Evolutionary conservation across 2,113 vertebrate species (phyloP).

Genomic region (Dipodomys merriami): DNA sequence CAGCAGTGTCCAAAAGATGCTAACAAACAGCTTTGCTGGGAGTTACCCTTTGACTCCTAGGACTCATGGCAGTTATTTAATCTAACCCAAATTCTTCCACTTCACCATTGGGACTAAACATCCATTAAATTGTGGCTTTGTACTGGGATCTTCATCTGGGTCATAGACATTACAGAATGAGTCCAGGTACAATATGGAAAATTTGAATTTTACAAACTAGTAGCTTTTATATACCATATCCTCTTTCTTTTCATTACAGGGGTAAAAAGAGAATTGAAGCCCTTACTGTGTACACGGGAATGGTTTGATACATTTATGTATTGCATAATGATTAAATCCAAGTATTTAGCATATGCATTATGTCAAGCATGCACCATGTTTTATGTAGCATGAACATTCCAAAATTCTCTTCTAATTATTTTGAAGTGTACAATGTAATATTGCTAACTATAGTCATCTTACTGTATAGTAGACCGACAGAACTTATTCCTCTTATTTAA

Average conservation of each 20-base stretch:
- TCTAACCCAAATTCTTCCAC: background rate
- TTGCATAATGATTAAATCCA: background rate
- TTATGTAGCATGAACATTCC: background rate
- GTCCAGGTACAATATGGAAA: background rate
- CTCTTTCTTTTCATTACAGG: slow-evolving; percentile 23
- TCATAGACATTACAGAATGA: background rate
- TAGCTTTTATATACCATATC: background rate
- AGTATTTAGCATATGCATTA: background rate
- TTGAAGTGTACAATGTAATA: background rate
- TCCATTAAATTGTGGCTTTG: background rate
- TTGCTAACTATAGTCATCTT: background rate
- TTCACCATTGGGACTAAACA: background rate
- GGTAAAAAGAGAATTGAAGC: background rate
- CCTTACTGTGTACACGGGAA: background rate
- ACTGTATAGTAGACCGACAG: background rate
- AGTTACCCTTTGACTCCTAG: background rate
- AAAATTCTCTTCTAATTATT: background rate
- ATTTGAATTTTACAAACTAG: background rate
- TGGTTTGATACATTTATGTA: background rate
- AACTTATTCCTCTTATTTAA: background rate
- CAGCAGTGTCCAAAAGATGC: background rate
- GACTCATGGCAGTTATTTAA: background rate
- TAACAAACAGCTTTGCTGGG: background rate
- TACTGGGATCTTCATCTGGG: background rate
- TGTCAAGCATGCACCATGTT: background rate